A percentile compares a stretch with the other conserved stretches of the same genome.
phyloP scores from a whole-genome alignment of 2,113 vertebrate species.

The Camelus dromedarius region DNA sequence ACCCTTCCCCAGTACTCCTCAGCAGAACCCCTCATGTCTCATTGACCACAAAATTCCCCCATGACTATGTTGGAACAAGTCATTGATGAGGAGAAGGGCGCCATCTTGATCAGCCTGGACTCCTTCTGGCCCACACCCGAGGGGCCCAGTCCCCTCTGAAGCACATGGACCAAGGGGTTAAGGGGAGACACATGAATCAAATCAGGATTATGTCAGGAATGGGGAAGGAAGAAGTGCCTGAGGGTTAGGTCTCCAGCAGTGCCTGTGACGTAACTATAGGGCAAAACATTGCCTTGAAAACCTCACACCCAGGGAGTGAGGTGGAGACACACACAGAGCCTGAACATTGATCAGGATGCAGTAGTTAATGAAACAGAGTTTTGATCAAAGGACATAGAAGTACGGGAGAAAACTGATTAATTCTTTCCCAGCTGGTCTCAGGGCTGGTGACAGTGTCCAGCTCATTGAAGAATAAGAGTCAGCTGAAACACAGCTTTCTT shows the following conservation, averaged over 20 bases:
- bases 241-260: no score
- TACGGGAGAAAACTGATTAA: neutral
- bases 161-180: neutral
- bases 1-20: neutral
- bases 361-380: neutral
- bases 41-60: neutral
- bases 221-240: neutral
- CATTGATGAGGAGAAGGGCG: neutral
- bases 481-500: neutral
- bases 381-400: neutral
- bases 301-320: no score
- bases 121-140: accelerated
- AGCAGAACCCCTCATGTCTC: neutral
- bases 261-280: accelerated
- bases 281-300: neutral
- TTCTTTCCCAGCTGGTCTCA: neutral
- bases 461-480: neutral
- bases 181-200: neutral
- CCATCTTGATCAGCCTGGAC: accelerated
- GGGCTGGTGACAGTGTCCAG: neutral
- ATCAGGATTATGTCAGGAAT: neutral
- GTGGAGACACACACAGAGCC: neutral
- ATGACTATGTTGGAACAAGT: neutral
- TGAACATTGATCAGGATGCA: neutral
- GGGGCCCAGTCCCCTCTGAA: neutral